These are phyloP conservation scores for Hydrolagus colliei DNA, from an alignment of 2,797 vertebrate genomes.

Conservation along the genomic window DNA sequence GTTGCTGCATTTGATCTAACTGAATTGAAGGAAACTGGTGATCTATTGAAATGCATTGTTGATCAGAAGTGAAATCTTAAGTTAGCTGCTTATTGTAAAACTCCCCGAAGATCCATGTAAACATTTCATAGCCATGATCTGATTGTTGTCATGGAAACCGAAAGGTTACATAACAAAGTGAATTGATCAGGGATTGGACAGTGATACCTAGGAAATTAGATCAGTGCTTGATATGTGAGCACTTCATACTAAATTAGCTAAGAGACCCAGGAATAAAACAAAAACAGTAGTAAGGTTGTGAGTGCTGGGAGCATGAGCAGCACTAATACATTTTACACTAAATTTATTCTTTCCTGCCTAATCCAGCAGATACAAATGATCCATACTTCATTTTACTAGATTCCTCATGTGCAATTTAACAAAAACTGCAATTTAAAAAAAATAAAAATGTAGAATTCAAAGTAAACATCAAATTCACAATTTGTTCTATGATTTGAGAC, in stretches of 20 bases:
- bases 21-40: background rate
- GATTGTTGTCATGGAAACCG: background rate
- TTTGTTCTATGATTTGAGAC: background rate
- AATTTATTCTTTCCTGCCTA: too few relatives aligned
- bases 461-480: background rate
- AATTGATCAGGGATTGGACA: background rate
- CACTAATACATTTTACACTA: background rate
- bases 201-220: background rate
- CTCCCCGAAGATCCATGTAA: background rate
- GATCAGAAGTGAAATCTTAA: background rate
- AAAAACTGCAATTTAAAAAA: background rate
- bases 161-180: background rate
- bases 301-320: background rate
- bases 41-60: background rate
- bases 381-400: too few relatives aligned
- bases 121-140: background rate
- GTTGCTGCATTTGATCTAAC: background rate
- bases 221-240: background rate
- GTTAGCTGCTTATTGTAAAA: background rate
- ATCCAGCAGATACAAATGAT: too few relatives aligned
- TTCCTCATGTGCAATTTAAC: background rate
- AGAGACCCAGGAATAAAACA: background rate
- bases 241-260: background rate
- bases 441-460: background rate
- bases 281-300: too few relatives aligned